Evolutionary conservation across 2,113 vertebrate genomes (phyloP), one percentile per base, ranked within the genome.

Genomic region (Dinomys branickii): DNA sequence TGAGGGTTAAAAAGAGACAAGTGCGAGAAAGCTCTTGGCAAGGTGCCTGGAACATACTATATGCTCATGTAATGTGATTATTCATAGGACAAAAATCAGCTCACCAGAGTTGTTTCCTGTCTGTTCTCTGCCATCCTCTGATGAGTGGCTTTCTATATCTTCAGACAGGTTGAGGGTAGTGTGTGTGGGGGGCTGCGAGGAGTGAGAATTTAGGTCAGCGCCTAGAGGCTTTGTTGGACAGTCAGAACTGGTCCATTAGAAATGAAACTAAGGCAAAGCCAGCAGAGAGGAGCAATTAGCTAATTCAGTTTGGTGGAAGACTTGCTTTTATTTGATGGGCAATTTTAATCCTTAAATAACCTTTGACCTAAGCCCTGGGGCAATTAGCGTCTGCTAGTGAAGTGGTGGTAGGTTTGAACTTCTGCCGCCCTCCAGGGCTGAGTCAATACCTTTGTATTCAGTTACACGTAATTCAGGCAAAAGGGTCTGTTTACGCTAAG

Each of bases 401-500:
- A 91, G 94, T n/a, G 63, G 83, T 47, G 90, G 59, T 84, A 63
- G 73, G 90, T 86, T 93, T 92, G 94, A 96, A 80, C 88, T 71
- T 85, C 85, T 75, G 92, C 63, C 69, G 92, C 67, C 80, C 59
- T 82, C 41, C 58, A 44, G 3, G 52, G 47, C 88, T 80, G 44
- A 85, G 92, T 92, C 94, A 97, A 52, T 91, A 58, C 85, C 87
- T 94, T 89, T 95, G 95, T 94, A 87, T 95, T 84, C 90, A 26
- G 24, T 91, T 89, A 85, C 93, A 75, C 19, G 85, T 90, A 92
- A 95, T 97, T 75, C 94, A 95, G 91, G 95, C 80, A 47, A 95
- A 96, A 92, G 96, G 94, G 90, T 82, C 95, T 91, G 81, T 83
- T 96, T 88, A 94, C 97, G 91, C 94, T 81, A 85, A 88, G 91